A percentile compares a stretch with the other conserved stretches of the same genome.
Evolutionary conservation across 2,888 invertebrate genomes (phyloP).

Genomic region (Cantharis rustica): DNA sequence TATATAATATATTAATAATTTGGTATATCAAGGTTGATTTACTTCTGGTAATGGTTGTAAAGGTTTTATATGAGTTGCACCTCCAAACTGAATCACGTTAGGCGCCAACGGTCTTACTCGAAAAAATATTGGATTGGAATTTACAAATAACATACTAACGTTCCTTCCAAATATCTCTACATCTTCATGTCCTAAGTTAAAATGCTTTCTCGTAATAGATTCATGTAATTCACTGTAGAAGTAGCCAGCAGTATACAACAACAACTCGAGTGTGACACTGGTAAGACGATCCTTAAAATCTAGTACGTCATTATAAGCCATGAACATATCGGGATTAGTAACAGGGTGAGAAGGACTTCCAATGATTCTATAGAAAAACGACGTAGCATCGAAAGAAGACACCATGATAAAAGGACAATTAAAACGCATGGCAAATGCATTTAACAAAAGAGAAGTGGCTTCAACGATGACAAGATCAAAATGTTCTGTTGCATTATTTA

Average conservation of each 20-base stretch:
- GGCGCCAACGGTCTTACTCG: slow-evolving; percentile 44
- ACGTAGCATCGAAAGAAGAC: not conserved
- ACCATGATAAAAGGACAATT: not conserved
- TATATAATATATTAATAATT: not conserved
- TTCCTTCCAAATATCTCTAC: slow-evolving; percentile 41
- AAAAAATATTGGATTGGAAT: slow-evolving; percentile 46
- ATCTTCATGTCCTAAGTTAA: slow-evolving; percentile 43
- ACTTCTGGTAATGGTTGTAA: slow-evolving; percentile 42
- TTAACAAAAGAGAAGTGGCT: not conserved
- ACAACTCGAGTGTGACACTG: not conserved
- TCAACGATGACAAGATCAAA: not conserved
- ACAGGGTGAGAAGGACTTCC: not conserved
- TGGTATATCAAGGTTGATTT: not conserved
- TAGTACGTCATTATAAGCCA: not conserved
- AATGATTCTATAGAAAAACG: not conserved
- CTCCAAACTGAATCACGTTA: slow-evolving; percentile 45
- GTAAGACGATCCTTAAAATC: not conserved
- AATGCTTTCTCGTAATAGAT: slow-evolving; percentile 36
- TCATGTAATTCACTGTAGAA: not conserved
- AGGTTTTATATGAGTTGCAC: slow-evolving; percentile 41
- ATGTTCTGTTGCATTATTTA: not conserved
- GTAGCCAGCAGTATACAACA: not conserved
- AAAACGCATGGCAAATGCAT: not conserved
- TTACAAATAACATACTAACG: slow-evolving; percentile 47
- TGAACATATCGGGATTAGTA: not conserved